Conservation (phyloP, 2,113 vertebrate species). For the Orycteropus afer region DNA sequence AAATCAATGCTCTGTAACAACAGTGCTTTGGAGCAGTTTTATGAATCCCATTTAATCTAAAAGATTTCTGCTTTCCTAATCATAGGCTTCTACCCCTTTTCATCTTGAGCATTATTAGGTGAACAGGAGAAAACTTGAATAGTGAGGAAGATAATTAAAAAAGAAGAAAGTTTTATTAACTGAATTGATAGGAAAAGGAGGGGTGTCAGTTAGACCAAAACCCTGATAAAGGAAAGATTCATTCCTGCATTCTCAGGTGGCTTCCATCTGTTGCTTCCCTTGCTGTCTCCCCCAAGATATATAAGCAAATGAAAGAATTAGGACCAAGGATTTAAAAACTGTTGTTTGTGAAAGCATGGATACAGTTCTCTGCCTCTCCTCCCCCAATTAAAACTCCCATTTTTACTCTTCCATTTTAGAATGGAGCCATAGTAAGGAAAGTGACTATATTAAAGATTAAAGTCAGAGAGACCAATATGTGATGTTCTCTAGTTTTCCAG, state of each 20-base stretch:
- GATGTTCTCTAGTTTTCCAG: slow-evolving; percentile 7
- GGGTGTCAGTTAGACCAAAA: slow-evolving; percentile 36
- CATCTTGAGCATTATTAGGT: background rate
- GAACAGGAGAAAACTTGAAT: background rate
- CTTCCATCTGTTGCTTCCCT: slow-evolving; percentile 3
- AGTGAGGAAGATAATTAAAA: slow-evolving; percentile 1
- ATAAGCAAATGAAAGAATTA: slow-evolving; percentile 1
- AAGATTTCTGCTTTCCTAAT: background rate
- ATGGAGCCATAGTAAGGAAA: background rate
- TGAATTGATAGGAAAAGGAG: slow-evolving; percentile 3
- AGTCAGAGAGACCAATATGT: slow-evolving; percentile 1
- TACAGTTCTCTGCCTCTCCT: background rate
- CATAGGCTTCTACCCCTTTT: background rate
- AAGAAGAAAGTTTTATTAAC: background rate
- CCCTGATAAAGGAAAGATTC: slow-evolving; percentile 51
- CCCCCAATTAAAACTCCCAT: slow-evolving; percentile 1
- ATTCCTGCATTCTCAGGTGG: slow-evolving; percentile 22
- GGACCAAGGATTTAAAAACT: slow-evolving; percentile 30
- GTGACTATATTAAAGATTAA: slow-evolving; percentile 13
- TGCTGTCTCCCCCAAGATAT: slow-evolving; percentile 21
- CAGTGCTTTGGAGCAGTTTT: background rate
- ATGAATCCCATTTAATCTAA: background rate
- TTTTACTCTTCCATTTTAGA: background rate
- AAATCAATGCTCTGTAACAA: background rate
- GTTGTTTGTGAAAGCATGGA: slow-evolving; percentile 49